Base-by-base conservation (phyloP, 2,797 vertebrate species). In the Coranthus polyacanthus region DNA sequence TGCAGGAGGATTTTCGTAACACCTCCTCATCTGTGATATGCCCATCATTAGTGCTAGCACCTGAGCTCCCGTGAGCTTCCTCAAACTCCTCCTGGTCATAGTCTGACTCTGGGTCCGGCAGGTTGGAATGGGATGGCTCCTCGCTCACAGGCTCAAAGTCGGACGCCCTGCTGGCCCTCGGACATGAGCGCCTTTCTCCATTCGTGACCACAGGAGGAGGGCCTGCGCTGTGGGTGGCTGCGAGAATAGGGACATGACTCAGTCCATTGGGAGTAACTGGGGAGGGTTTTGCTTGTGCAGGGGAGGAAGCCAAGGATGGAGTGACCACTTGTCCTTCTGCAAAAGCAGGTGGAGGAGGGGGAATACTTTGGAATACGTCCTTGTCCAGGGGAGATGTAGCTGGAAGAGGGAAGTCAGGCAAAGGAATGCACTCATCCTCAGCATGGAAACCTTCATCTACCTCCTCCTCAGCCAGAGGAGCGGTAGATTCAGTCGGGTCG, bases 51-150 rank as follows among this genome's bases (percentile, higher is more conserved):
- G 88, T 88, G 7, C 94, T 95, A 6, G 93, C 94, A 15, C 92
- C 93, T 12, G 88, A 94, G 81, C 93, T 95, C 50, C 90, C 87
- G 1, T 87, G 91, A 45, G 78, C 88, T 72, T 95, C 95, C 83
- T 98, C 96, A 72, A 94, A 96, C 88, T 97, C 96, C 62, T 97
- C 96, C 36, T 97, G 95, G 83, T 97, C 96, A 0, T 96, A 97
- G 87, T 97, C 96, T 0, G 96, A 97, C 81, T 97, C 96, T 2
- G 92, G 64, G 51, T 97, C 96, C 0, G 70, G 93, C 5, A 91
- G 84, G 24, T 90, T 86, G 52, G 84, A 84, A 54, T 91, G 93
- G 51, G 91, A 64, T 0, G 81, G 83, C 21, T 94, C 93, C 64
- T 93, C 90, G 0, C 70, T 57, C 1, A 79, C 86, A 22, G 88